These are phyloP conservation scores for Willisornis vidua DNA, from an alignment of 2,113 vertebrate genomes.

Conservation along the genomic window DNA sequence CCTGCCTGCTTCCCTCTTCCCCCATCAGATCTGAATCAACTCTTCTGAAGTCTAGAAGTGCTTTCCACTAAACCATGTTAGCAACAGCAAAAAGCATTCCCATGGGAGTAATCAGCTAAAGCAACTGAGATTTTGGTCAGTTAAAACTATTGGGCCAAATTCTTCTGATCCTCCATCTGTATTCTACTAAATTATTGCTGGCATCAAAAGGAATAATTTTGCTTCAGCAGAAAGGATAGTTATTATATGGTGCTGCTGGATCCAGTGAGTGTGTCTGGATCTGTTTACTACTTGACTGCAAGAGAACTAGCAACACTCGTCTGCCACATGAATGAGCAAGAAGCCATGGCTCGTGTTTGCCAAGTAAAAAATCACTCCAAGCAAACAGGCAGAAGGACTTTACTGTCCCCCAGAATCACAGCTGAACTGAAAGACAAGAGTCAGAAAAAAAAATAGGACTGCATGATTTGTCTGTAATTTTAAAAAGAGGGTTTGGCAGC, in stretches of 20 bases:
- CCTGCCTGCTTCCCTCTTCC: rapidly evolving
- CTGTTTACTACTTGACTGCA: not conserved
- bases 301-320: not conserved
- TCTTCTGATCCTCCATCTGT: not conserved
- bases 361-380: not conserved
- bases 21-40: not conserved
- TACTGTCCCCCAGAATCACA: not conserved
- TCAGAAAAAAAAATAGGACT: not conserved
- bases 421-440: not conserved
- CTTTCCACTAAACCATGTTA: not conserved
- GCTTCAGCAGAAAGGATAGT: not conserved
- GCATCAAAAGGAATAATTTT: not conserved
- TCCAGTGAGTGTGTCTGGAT: not conserved
- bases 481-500: not conserved
- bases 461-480: not conserved
- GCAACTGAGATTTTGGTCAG: not conserved
- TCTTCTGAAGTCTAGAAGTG: not conserved
- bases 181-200: not conserved
- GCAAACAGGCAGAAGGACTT: not conserved
- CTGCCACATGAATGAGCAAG: not conserved
- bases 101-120: not conserved
- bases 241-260: not conserved
- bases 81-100: not conserved
- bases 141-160: not conserved
- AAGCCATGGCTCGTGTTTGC: not conserved